Evolutionary conservation across 2,113 vertebrate species (phyloP), one percentile per base, ranked within the genome.

Genomic region (Garra rufa): DNA sequence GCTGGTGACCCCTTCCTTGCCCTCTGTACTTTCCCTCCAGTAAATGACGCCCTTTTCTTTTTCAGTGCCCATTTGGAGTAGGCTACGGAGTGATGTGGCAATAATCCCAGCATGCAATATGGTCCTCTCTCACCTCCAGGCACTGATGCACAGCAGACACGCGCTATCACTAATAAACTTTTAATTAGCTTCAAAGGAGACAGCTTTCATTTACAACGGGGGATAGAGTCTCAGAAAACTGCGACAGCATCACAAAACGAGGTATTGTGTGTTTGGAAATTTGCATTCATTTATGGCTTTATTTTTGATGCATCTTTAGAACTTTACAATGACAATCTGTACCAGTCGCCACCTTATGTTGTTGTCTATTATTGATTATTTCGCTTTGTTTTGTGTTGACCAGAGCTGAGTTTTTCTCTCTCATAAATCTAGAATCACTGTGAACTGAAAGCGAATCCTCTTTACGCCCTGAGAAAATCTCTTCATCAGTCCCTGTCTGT

Each of bases 81-180:
- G 82, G 43, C 84, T 28, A 70, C 26, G 7, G 34, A 59, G 74
- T n/a, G 50, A 73, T 63, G 73, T 70, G 59, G 74, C 78, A 85
- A 9, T 84, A 76, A 86, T 82, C 81, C 75, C 46, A 46, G 71
- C 83, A 69, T 83, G 80, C 77, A 73, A 75, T 44, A 79, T 57
- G 77, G 63, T 61, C 75, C 24, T 83, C 69, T 76, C 38, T 81
- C 30, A 81, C 85, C 70, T 55, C 83, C 74, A 55, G 87, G 85
- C 55, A 67, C 9, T 41, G 55, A 76, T 28, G 43, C 67, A 34
- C 30, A 67, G 59, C 77, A 46, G 59, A 84, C 38, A 57, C 73
- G 65, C 71, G 87, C 46, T 76, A 69, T 21, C 63, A 74, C 84
- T 70, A 83, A 86, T 86, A 86, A 76, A 82, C 74, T 79, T 88